phyloP scores from a whole-genome alignment of 1,140 invertebrate species.

The Drosophila nigrodunni region DNA sequence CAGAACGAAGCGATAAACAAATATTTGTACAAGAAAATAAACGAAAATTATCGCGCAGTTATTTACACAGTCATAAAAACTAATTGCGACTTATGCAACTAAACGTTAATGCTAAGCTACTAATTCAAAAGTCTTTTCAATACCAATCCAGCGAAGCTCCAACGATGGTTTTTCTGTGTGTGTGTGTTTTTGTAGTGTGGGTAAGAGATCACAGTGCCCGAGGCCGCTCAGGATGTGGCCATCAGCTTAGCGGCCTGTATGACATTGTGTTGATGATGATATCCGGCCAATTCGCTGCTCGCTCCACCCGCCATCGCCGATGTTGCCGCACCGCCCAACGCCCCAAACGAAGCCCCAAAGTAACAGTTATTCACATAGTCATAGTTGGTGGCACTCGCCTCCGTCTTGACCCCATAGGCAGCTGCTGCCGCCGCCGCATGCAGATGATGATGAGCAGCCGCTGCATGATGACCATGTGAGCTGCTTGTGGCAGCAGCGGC shows the following conservation, averaged over 20 bases:
- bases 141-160: constrained; percentile 56
- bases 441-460: constrained; percentile 81
- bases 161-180: constrained; percentile 19
- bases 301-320: constrained; percentile 79
- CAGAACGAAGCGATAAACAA: constrained; percentile 51
- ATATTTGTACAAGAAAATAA: constrained; percentile 58
- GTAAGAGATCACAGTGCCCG: constrained; percentile 61
- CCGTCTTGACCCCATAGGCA: constrained; percentile 78
- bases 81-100: constrained; percentile 41
- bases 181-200: constrained; percentile 26
- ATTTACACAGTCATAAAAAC: constrained; percentile 57
- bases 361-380: constrained; percentile 84
- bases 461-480: constrained; percentile 62
- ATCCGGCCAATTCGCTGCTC: constrained; percentile 86
- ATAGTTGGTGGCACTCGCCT: constrained; percentile 79
- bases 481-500: constrained; percentile 50
- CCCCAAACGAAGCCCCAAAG: constrained; percentile 76
- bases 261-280: constrained; percentile 92
- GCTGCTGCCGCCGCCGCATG: constrained; percentile 68
- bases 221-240: constrained; percentile 88
- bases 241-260: constrained; percentile 91
- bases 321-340: constrained; percentile 56
- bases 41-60: constrained; percentile 51
- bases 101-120: constrained; percentile 33
- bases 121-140: constrained; percentile 76